Percentiles rank a stretch among this genome's conserved stretches.
phyloP scores from a whole-genome alignment of 2,113 vertebrate species.

The Semnopithecus entellus region DNA sequence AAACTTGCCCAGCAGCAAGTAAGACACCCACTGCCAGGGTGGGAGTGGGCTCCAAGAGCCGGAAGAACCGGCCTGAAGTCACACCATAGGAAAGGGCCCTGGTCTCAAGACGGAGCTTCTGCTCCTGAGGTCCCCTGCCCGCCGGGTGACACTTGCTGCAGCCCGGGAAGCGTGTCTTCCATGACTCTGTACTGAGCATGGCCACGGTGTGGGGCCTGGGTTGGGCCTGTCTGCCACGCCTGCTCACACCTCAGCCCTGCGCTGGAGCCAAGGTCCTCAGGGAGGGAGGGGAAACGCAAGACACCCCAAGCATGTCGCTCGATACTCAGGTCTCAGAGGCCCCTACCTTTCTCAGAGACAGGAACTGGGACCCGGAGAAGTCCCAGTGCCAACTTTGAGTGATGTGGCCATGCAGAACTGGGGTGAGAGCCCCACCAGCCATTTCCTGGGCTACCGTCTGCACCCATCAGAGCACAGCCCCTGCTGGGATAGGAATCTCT shows the following conservation, averaged over 20 bases:
- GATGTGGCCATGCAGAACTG: rapidly evolving
- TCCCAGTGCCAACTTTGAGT: no score
- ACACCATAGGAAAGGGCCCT: not conserved
- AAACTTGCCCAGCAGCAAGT: no score
- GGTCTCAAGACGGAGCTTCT: rapidly evolving
- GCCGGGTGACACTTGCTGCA: no score
- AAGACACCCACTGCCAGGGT: no score
- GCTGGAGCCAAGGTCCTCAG: not conserved
- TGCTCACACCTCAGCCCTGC: rapidly evolving
- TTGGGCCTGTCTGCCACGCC: not conserved
- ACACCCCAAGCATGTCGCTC: not conserved
- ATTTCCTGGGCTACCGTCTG: not conserved
- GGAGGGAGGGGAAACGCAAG: not conserved
- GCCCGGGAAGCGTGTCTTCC: rapidly evolving
- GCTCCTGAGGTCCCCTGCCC: not conserved
- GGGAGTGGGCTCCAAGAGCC: rapidly evolving
- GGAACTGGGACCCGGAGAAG: not conserved
- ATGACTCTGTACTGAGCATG: rapidly evolving
- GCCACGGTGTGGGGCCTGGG: not conserved
- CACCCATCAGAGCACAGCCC: not conserved
- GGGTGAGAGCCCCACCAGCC: not conserved
- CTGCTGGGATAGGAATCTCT: not conserved
- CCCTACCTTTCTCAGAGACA: not conserved
- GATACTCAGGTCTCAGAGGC: no score
- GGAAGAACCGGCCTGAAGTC: not conserved